phyloP scores from a whole-genome alignment of 2,888 invertebrate species.

The Chesias legatella region DNA sequence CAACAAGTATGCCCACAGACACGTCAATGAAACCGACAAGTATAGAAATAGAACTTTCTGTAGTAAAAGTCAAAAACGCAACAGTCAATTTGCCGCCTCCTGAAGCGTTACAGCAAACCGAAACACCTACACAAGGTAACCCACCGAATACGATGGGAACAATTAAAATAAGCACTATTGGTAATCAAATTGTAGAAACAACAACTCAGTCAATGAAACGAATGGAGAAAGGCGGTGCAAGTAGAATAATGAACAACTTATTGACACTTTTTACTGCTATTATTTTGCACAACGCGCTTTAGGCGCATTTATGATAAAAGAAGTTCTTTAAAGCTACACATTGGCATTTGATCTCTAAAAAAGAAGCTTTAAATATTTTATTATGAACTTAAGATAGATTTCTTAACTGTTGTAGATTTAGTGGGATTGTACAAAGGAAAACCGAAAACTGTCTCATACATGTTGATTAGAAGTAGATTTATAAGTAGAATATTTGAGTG shows the following conservation, averaged over 20 bases:
- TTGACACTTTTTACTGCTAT: neutral
- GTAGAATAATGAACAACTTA: too few relatives aligned
- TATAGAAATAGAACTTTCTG: constrained; percentile 15
- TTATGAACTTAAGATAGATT: constrained; percentile 26
- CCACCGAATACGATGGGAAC: constrained; percentile 31
- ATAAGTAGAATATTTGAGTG: too few relatives aligned
- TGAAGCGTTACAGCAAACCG: constrained; percentile 56
- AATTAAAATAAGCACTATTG: constrained; percentile 24
- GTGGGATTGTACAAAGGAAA: too few relatives aligned
- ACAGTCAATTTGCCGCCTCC: constrained; percentile 50
- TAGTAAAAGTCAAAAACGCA: constrained; percentile 13
- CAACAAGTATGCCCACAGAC: neutral
- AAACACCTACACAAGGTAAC: constrained; percentile 41
- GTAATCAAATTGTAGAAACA: constrained; percentile 17
- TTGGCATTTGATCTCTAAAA: constrained; percentile 36
- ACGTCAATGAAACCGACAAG: constrained; percentile 18
- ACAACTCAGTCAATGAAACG: constrained; percentile 17
- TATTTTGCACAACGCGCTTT: neutral
- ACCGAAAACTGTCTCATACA: too few relatives aligned
- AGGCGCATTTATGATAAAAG: neutral
- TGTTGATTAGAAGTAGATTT: too few relatives aligned
- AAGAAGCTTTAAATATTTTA: constrained; percentile 34
- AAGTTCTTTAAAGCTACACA: constrained; percentile 16
- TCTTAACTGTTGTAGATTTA: constrained; percentile 30
- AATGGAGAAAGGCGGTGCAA: neutral